Base-by-base conservation (phyloP, 1,140 invertebrate species). In the Platyscapa corneri region DNA sequence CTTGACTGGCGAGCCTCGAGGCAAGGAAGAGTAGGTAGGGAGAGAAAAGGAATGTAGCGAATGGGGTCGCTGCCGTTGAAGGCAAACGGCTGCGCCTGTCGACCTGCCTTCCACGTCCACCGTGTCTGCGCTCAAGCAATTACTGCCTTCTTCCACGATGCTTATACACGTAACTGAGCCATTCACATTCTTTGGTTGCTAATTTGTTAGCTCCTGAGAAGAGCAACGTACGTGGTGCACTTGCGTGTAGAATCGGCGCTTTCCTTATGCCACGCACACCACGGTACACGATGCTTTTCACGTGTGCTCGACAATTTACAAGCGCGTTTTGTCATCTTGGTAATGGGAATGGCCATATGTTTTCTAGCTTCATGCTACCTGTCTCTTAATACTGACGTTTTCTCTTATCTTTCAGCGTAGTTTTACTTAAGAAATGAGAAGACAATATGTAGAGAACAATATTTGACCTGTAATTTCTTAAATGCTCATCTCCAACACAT, bases 31-130 rank as follows among this genome's bases (percentile, higher is more conserved):
- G 82, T 83, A 85, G 83, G 88, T 34, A 89, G 88, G 88, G 78
- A 85, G 86, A 81, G 88, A 89, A 85, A 89, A 90, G 88, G 91
- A 92, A 92, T 92, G 91, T 89, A 89, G 90, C 90, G 88, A 92
- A 93, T 92, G 91, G 89, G 91, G 92, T 91, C 92, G 91, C 92
- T 91, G 90, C 88, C 90, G 91, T 90, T 90, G 91, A 92, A 93
- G 92, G 92, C 88, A 89, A 92, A 92, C 92, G 86, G 89, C 91
- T 92, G 88, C 83, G 86, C 88, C 88, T 87, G 88, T 72, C 83
- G 80, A 80, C 65, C 60, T 70, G 37, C 60, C 75, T 82, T 37
- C 49, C 49, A 32, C 49, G 86, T 77, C n/a, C 67, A 14, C 6
- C 67, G 70, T 3, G 16, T 32, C 20, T n/a, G 42, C 70, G 56